Base-by-base conservation (phyloP, 2,113 vertebrate genomes). In the Hypocryptadius cinnamomeus region DNA sequence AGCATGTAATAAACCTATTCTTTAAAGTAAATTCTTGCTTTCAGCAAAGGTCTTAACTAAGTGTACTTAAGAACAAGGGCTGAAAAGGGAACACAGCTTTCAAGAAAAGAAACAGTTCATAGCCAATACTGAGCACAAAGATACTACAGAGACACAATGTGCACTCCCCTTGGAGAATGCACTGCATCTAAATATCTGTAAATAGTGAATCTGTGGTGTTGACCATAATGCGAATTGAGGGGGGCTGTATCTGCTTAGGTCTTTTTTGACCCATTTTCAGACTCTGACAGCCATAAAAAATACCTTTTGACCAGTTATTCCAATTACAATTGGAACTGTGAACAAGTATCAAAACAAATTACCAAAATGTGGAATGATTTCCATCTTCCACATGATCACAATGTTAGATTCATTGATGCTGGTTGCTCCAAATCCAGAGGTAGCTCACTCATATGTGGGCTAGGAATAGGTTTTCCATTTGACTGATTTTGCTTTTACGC, bases 51-150 rank as follows among this genome's bases (percentile, higher is more conserved):
- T n/a, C 57, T 85, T 87, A 77, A 76, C 33, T 51, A 50, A 85
- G 22, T 56, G 33, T 23, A 69, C 16, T 68, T 40, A 88, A 79
- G 64, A 61, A 92, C 5, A 0, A 20, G 27, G 51, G 42, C 19
- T 70, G 57, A 48, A 63, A 61, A 87, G 87, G n/a, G 17, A 93
- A 81, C 50, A 93, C 8, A 47, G 79, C 44, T 91, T 73, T 80
- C 28, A 80, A 65, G 65, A 83, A 71, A 85, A 89, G 3, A 56
- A 91, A 79, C 40, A 54, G 45, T n/a, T 94, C 50, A 31, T 13
- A 93, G 83, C 63, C 60, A 90, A 76, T 60, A 65, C 28, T 42
- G 70, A 96, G 87, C 83, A 90, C 31, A 90, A 70, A 82, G 23
- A 69, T 89, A 78, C 16, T 30, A 85, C 11, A 92, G 60, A 94